Base-by-base conservation (phyloP, 2,888 invertebrate species). In the Meiosimyza platycephala region DNA sequence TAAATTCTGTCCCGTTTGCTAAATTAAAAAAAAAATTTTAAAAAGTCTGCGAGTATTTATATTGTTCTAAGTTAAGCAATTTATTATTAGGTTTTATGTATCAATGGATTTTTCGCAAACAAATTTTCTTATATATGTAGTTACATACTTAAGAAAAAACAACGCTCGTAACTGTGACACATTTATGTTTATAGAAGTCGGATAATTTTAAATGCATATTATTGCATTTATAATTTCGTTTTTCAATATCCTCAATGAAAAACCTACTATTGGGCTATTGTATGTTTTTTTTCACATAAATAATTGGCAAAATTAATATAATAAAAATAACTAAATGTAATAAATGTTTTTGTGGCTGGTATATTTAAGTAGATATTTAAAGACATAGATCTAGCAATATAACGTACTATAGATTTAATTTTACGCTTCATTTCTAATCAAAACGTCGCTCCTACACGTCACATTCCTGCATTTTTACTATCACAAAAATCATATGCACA, bases 301-400 rank as follows among this genome's bases (percentile, higher is more conserved):
- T 51, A 64, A 64, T 18, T 64, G 22, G 33, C 62, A 47, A 57
- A 62, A 15, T 40, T 47, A 40, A 5, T 13, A 33, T 62, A 13
- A 60, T 74, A 77, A 60, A 78, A 60, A 70, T 48, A 40, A 51
- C 48, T 13, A 47, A 50, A 59, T 70, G 68, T 72, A 60, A 71
- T 69, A 71, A 79, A 75, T 74, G 70, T 77, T 82, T 83, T 83
- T 85, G 85, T 84, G 84, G 84, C 84, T 85, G 81, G 81, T 79
- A 75, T 77, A 78, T 77, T 77, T 62, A 63, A 75, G 60, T 54
- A 75, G 52, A 60, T 64, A 13, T 13, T 67, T 7, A 40, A 40
- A 40, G 40, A 40, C 9, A 9, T 40, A 40, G 9, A 9, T 6
- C 40, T 40, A 9, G 40, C 40, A 7, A 9, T 40, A 5, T 40